A percentile compares a stretch with the other conserved stretches of the same genome.
Conservation (phyloP, 1,140 invertebrate genomes). For the Philopotamus ludificatus region DNA sequence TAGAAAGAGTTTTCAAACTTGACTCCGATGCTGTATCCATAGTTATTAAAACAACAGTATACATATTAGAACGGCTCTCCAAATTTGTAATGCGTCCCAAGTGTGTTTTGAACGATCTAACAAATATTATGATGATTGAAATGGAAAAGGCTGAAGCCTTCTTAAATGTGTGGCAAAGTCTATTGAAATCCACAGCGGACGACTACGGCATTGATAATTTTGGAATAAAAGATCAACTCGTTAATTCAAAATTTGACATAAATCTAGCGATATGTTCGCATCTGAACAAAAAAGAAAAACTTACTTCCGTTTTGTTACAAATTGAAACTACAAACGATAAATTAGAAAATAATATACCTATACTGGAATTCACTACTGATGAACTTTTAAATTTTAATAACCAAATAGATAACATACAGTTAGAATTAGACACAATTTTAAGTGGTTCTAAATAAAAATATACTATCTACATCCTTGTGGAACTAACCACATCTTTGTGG, state of each 20-base stretch:
- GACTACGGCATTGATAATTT: slow-evolving; percentile 32
- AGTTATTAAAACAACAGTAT: slow-evolving; percentile 31
- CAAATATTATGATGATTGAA: slow-evolving; percentile 23
- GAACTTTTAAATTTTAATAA: slow-evolving; percentile 22
- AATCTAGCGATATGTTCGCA: slow-evolving; percentile 32
- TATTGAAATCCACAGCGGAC: slow-evolving; percentile 26
- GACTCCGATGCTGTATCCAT: slow-evolving; percentile 22
- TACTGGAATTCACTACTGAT: slow-evolving; percentile 9
- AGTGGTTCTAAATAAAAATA: too few species aligned
- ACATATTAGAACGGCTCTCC: slow-evolving; percentile 35
- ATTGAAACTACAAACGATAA: slow-evolving; percentile 23
- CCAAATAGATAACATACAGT: slow-evolving; percentile 8
- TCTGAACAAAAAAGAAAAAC: slow-evolving; percentile 33
- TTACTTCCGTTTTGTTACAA: slow-evolving; percentile 25
- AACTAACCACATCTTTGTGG: too few species aligned
- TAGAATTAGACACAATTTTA: slow-evolving; percentile 9
- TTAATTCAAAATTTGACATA: slow-evolving; percentile 31
- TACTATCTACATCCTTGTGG: too few species aligned
- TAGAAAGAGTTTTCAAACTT: slow-evolving; percentile 38
- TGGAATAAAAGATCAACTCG: slow-evolving; percentile 28
- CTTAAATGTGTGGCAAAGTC: slow-evolving; percentile 26
- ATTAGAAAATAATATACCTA: slow-evolving; percentile 1
- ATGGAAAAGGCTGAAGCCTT: slow-evolving; percentile 34
- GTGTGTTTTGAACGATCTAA: slow-evolving; percentile 26
- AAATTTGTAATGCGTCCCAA: slow-evolving; percentile 38